Base-by-base conservation (phyloP, 2,797 vertebrate genomes). In the Sebastes umbrosus region DNA sequence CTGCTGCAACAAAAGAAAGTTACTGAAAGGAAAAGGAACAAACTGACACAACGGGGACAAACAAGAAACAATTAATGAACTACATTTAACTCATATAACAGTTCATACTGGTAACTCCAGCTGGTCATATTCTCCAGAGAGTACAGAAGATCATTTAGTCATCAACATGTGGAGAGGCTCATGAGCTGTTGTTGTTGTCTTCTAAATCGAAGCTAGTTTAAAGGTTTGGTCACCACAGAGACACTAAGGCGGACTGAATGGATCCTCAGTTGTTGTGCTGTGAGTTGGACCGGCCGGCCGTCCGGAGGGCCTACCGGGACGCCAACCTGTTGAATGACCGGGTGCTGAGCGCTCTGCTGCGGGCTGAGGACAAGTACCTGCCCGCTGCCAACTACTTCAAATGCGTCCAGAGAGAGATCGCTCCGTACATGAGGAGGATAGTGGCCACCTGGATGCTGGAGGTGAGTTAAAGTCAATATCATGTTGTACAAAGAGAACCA, bases 401-500 rank as follows among this genome's bases (percentile, higher is more conserved):
- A 91, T 98, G 98, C 85, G 97, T 98, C 83, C 98, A 99, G 94
- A 97, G 95, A 84, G 97, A 98, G 84, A 94, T 99, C 64, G 88
- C 96, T 69, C 97, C 98, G 88, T 96, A 96, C 95, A 99, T 98
- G 98, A 95, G 98, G 93, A 97, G 97, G 95, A 96, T 98, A 85
- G 97, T 98, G 88, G 97, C 97, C 76, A 98, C 97, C 92, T 99
- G 98, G 98, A 98, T 99, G 97, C 71, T 99, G 88, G 97, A 99
- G 97, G 97, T 98, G 95, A 89, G 97, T 87, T 4, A 3, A 4
- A 34, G 9, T 5, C 18, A 2, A 5, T n/a, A 2, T 11, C 6
- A 25, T 46, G 97, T 6, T 31, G 25, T 7, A 24, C 14, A 2
- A 8, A 22, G 16, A 58, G 7, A 58, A n/a, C 9, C 27, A 7